Base-by-base conservation (phyloP, 2,888 invertebrate genomes). In the Phaonia tiefii region DNA sequence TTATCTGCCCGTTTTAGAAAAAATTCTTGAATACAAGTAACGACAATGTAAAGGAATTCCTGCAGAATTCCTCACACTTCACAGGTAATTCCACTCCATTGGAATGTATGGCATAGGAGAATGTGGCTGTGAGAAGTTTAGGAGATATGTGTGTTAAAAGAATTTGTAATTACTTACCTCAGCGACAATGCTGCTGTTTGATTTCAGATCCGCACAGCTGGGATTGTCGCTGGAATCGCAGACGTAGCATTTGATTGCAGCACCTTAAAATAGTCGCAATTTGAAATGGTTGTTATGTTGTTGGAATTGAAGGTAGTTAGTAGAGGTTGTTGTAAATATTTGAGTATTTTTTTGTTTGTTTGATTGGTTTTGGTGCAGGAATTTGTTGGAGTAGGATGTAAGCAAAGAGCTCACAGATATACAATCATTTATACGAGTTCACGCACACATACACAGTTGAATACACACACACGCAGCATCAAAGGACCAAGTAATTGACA, bases 151-250 rank as follows among this genome's bases (percentile, higher is more conserved):
- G 25, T 54, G 22, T 25, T 20, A 49, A 10, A 49, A 54, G 54
- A 25, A 49, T 54, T 54, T n/a, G n/a, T n/a, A 42, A 8, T 13
- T 13, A 84, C 89, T 88, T 83, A 90, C 90, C 88, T 89, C 89
- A 4, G 90, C 80, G 65, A 86, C 85, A 79, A 90, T 89, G 85
- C 86, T 89, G 17, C 87, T 85, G 74, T 89, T 87, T 22, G 88
- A 85, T 72, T 84, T 86, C 46, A 90, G 82, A 86, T 93, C 92
- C 15, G 90, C 89, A 86, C 93, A 93, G 80, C 91, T 90, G 5
- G 92, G 90, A 88, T 93, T 92, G 74, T 90, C 89, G 77, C 91
- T 90, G 13, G 92, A 92, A 80, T 92, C 92, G 86, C 93, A 93
- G 70, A 92, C 91, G 89, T 91, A 93, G 85, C 93, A 93, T 84